Percentiles rank a stretch among this genome's conserved stretches.
phyloP scores from a whole-genome alignment of 2,888 invertebrate species.

The Pterostichus madidus region DNA sequence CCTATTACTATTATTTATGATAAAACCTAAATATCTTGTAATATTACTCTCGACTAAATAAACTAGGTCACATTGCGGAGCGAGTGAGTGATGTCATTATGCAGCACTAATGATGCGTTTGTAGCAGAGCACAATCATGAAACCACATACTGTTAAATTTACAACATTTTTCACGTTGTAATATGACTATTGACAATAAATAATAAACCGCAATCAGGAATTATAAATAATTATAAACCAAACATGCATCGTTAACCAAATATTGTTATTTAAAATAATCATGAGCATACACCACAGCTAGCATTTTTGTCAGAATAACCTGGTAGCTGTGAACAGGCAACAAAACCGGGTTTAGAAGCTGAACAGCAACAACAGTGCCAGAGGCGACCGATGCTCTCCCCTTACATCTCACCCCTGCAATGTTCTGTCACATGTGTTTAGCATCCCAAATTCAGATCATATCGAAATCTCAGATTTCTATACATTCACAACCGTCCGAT shows the following conservation, averaged over 20 bases:
- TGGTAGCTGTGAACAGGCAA: constrained; percentile 30
- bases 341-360: neutral
- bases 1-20: too few species aligned
- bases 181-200: constrained; percentile 43
- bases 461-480: constrained; percentile 71
- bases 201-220: constrained; percentile 41
- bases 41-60: too few species aligned
- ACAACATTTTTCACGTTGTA: constrained; percentile 7
- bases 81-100: neutral
- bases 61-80: too few species aligned
- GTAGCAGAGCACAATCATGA: neutral
- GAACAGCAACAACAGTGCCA: constrained; percentile 13
- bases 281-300: constrained; percentile 8
- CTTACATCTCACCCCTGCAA: constrained; percentile 5
- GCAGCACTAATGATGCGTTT: constrained; percentile 9
- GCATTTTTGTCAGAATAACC: constrained; percentile 22
- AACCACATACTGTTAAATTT: constrained; percentile 19
- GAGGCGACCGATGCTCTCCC: constrained; percentile 5
- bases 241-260: constrained; percentile 17
- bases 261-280: constrained; percentile 44
- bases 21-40: too few species aligned
- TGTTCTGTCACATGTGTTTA: constrained; percentile 71
- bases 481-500: constrained; percentile 52
- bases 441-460: constrained; percentile 71
- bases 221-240: constrained; percentile 51